Evolutionary conservation across 2,797 vertebrate genomes (phyloP).

Genomic region (Ambastaia sidthimunki): DNA sequence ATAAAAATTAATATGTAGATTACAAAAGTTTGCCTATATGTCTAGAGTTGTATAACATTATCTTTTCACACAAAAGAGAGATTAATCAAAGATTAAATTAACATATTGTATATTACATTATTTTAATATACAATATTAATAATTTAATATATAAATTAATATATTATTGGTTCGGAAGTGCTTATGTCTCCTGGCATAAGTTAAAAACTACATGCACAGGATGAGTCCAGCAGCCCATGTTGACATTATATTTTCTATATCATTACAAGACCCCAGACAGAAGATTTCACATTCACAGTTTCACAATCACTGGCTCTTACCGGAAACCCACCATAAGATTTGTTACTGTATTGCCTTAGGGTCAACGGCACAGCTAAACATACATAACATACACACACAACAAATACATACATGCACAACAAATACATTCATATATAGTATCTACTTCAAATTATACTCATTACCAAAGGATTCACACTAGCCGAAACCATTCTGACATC

Average conservation of each 20-base stretch:
- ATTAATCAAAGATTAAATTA: constrained; percentile 5
- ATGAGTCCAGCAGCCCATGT: not conserved
- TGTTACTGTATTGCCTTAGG: constrained; percentile 57
- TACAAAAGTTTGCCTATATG: constrained; percentile 52
- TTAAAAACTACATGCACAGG: constrained; percentile 43
- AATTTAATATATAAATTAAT: not conserved
- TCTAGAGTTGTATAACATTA: constrained; percentile 50
- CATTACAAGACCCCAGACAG: not conserved
- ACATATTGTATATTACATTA: constrained; percentile 30
- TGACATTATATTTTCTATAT: not conserved
- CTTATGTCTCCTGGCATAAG: constrained; percentile 21
- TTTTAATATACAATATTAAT: not conserved
- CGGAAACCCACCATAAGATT: constrained; percentile 48
- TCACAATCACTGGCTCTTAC: constrained; percentile 57
- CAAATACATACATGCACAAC: constrained; percentile 34
- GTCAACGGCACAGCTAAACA: constrained; percentile 55
- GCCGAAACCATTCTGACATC: constrained; percentile 35
- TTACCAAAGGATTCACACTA: constrained; percentile 58
- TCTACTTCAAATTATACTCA: constrained; percentile 55
- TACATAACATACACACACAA: constrained; percentile 39
- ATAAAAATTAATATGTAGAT: constrained; percentile 40
- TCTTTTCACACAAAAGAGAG: constrained; percentile 38
- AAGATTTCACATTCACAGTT: no score
- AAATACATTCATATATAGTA: constrained; percentile 45
- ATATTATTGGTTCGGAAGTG: constrained; percentile 13